phyloP scores from a whole-genome alignment of 2,113 vertebrate genomes.

The Callospermophilus lateralis region DNA sequence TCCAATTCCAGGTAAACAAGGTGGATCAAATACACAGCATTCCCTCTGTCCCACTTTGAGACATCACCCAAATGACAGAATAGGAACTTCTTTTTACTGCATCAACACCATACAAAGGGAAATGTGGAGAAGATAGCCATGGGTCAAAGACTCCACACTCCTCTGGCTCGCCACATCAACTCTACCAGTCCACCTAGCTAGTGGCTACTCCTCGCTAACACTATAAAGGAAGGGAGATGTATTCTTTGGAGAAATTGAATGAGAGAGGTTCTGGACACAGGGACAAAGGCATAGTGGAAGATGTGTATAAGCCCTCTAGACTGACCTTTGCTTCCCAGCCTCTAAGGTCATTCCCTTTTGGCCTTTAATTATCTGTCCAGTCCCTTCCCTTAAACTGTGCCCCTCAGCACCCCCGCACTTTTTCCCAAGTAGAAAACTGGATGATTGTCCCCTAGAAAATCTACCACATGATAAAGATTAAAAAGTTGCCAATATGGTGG shows the following conservation, averaged over 20 bases:
- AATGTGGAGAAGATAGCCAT: not conserved
- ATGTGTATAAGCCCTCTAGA: not conserved
- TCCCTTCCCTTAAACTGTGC: not conserved
- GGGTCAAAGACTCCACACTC: not conserved
- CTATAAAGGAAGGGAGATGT: not conserved
- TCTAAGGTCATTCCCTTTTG: not conserved
- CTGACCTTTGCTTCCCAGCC: not conserved
- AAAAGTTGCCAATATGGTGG: not conserved
- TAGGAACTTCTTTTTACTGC: not conserved
- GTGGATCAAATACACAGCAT: not conserved
- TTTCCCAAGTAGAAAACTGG: not conserved
- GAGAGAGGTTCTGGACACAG: not conserved
- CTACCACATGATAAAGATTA: not conserved
- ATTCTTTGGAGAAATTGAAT: not conserved
- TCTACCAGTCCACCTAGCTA: not conserved
- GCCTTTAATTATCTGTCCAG: not conserved
- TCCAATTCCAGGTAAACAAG: slow-evolving; percentile 2
- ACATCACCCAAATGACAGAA: not conserved
- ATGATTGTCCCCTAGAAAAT: not conserved
- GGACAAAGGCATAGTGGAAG: not conserved
- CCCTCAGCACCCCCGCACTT: too few relatives aligned
- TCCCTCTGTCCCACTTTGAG: not conserved
- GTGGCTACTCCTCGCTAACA: not conserved
- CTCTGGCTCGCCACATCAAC: not conserved
- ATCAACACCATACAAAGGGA: not conserved